Conservation (phyloP, 2,797 vertebrate genomes). For the Falco peregrinus region DNA sequence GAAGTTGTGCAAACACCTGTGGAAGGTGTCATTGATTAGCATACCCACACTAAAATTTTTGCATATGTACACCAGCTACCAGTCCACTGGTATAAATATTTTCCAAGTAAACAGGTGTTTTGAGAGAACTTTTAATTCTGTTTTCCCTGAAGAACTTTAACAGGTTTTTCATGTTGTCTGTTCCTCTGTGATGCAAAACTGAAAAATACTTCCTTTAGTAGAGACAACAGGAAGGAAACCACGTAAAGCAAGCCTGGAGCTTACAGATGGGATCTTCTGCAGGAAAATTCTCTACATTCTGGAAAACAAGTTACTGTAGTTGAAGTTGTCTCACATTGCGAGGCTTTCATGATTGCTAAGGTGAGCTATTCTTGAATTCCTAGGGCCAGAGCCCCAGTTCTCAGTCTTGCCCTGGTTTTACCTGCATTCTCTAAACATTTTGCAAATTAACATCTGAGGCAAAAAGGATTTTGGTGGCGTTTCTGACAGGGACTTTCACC, state of each 20-base stretch:
- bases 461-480: not conserved
- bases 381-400: not conserved
- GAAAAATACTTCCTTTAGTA: not conserved
- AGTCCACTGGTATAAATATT: not conserved
- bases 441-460: not conserved
- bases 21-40: not conserved
- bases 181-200: not conserved
- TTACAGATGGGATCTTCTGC: not conserved
- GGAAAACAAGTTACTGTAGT: not conserved
- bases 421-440: not conserved
- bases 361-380: not conserved
- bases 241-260: not conserved
- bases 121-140: not conserved
- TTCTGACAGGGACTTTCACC: not conserved
- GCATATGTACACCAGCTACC: not conserved
- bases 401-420: not conserved
- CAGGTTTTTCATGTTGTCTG: not conserved
- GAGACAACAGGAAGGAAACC: not conserved
- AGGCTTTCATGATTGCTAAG: not conserved
- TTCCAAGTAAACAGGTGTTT: not conserved
- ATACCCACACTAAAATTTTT: not conserved
- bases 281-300: not conserved
- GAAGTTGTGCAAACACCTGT: not conserved
- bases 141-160: not conserved
- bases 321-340: not conserved